Base-by-base conservation (phyloP, 2,888 invertebrate species). In the Hirudinaria manillensis region DNA sequence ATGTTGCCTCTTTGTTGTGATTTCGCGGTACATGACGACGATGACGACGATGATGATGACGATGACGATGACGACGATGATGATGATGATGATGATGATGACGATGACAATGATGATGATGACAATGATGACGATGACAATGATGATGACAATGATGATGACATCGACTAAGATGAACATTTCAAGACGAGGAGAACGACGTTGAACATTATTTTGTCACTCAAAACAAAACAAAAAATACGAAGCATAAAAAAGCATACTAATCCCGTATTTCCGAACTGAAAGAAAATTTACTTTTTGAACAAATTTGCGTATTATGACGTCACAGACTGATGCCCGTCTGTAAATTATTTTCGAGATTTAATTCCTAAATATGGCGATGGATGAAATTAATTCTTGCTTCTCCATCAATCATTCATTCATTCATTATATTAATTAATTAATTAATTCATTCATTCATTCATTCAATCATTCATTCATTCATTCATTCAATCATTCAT, bases 71-170 rank as follows among this genome's bases (percentile, higher is more conserved):
- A 56, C 13, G 56, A 56, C 13, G 27, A 56, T 56, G 56, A 56
- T 27, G 56, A 27, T 24, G 56, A 27, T 56, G 21, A 56, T 56
- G 27, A 56, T 56, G 21, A 27, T 56, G 56, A 56, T 56, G 27
- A 56, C 13, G 56, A 56, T 56, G 56, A 56, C 13, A 16, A 27
- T 56, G 56, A 27, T 13, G 56, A 56, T 56, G 56, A 27, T 13
- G 56, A 56, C 13, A 13, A 27, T 56, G 56, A 27, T 56, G 56
- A 16, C 13, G 56, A 56, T 56, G 13, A 56, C 13, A 13, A 24
- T 56, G 61, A 27, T n/a, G 61, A 61, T 61, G 61, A 61, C 10
- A n/a, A 61, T 61, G 4, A 61, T 61, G 61, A 6, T 61, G 61
- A n/a, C n/a, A 1, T 13, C n/a, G 61, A 2, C n/a, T 1, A 61